phyloP scores from a whole-genome alignment of 2,888 invertebrate species.

The Eristalis intricaria region DNA sequence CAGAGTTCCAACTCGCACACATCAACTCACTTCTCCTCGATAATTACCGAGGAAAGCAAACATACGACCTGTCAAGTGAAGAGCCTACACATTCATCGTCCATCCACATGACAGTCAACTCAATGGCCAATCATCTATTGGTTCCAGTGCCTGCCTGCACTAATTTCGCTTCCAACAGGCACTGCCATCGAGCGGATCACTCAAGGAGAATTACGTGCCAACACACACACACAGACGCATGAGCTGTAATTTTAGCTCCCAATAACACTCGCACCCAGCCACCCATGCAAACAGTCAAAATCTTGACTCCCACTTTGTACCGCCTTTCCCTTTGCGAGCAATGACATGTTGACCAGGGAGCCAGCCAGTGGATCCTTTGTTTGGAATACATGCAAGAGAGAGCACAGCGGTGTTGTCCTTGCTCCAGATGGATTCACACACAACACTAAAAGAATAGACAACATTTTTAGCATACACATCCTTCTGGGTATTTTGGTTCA shows the following conservation, averaged over 20 bases:
- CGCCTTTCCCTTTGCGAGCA: not conserved
- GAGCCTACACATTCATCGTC: too few relatives aligned
- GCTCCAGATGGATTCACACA: conserved; percentile 13
- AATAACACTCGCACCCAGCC: not conserved
- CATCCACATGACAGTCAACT: not conserved
- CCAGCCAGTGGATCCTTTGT: conserved; percentile 32
- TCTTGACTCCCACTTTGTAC: not conserved
- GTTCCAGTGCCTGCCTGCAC: too few relatives aligned
- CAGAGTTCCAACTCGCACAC: not conserved
- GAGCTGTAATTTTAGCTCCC: conserved; percentile 14
- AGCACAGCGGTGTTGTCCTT: conserved; percentile 19
- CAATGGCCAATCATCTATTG: conserved; percentile 14
- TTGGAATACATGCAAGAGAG: conserved; percentile 7
- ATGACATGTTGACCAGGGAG: conserved; percentile 33
- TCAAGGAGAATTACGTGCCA: not conserved
- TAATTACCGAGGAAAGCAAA: too few relatives aligned
- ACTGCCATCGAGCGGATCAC: not conserved
- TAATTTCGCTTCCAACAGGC: not conserved
- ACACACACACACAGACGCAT: conserved; percentile 12
- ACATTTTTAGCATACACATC: conserved; percentile 24
- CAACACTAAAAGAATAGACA: conserved; percentile 11
- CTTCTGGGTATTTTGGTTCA: conserved; percentile 44
- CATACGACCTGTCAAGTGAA: too few relatives aligned
- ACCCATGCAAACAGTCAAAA: not conserved
- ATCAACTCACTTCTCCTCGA: too few relatives aligned